Conservation (phyloP, 2,113 vertebrate genomes). For the Percopsis transmontana region DNA sequence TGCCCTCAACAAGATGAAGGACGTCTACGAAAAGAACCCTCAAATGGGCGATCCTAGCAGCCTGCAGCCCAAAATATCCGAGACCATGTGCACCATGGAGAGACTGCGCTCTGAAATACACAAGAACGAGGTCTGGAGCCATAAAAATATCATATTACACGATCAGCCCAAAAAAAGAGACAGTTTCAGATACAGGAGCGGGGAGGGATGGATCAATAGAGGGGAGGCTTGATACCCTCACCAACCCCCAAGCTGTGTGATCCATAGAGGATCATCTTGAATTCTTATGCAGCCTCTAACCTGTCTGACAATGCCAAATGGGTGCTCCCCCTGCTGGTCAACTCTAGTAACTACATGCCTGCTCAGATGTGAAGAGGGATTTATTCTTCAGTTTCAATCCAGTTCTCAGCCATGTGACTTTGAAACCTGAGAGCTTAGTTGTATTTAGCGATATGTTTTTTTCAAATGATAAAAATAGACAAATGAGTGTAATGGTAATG, state of each 20-base stretch:
- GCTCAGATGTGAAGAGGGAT: no score
- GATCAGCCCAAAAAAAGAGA: no score
- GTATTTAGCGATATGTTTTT: no score
- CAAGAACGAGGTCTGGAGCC: constrained; percentile 88
- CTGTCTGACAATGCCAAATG: background rate
- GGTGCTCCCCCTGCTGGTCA: constrained; percentile 6
- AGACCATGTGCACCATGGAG: constrained; percentile 96
- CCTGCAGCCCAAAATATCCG: constrained; percentile 94
- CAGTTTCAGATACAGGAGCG: background rate
- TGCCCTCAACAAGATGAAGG: constrained; percentile 99
- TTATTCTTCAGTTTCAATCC: no score
- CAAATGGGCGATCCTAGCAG: constrained; percentile 97
- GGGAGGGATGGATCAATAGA: background rate
- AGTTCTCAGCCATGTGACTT: no score
- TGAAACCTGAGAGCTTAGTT: no score
- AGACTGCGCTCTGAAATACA: constrained; percentile 95
- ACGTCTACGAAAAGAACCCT: constrained; percentile 98
- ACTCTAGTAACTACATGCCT: background rate
- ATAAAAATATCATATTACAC: no score
- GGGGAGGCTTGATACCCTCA: background rate
- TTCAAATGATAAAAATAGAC: no score
- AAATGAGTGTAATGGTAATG: no score
- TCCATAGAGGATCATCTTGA: background rate
- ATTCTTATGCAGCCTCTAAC: background rate
- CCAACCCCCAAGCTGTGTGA: background rate